phyloP scores from a whole-genome alignment of 2,797 vertebrate species.

The Sebastolobus altivelis region DNA sequence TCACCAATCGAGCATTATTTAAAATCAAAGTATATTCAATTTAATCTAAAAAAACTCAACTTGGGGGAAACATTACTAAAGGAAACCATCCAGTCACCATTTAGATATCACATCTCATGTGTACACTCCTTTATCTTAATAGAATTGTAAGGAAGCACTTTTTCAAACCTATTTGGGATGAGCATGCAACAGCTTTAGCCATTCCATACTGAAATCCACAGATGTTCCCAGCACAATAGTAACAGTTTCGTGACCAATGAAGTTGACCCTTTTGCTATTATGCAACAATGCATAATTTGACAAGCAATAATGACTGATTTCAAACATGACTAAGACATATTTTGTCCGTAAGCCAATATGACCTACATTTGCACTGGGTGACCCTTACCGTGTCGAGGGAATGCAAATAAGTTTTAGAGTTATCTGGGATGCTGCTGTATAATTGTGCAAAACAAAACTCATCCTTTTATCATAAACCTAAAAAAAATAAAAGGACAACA shows the following conservation, averaged over 20 bases:
- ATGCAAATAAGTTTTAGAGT: slow-evolving; percentile 9
- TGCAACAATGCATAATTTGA: slow-evolving; percentile 6
- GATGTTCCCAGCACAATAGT: neutral
- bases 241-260: slow-evolving; percentile 5
- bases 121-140: neutral
- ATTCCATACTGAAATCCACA: slow-evolving; percentile 3
- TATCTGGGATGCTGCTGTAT: slow-evolving; percentile 30
- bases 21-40: slow-evolving; percentile 12
- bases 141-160: neutral
- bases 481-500: slow-evolving; percentile 15
- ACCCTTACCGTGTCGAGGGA: neutral
- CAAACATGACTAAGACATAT: neutral
- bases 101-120: neutral
- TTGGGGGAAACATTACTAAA: neutral
- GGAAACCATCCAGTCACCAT: neutral
- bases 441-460: slow-evolving; percentile 81
- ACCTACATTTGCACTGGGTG: slow-evolving; percentile 16
- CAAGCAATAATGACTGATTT: slow-evolving; percentile 3
- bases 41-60: neutral
- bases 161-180: neutral
- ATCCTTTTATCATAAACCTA: slow-evolving; percentile 30
- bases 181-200: neutral
- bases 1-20: neutral
- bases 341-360: neutral
- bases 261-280: neutral